Evolutionary conservation across 2,797 vertebrate species (phyloP).

Genomic region (Alcedo quadribrachys): DNA sequence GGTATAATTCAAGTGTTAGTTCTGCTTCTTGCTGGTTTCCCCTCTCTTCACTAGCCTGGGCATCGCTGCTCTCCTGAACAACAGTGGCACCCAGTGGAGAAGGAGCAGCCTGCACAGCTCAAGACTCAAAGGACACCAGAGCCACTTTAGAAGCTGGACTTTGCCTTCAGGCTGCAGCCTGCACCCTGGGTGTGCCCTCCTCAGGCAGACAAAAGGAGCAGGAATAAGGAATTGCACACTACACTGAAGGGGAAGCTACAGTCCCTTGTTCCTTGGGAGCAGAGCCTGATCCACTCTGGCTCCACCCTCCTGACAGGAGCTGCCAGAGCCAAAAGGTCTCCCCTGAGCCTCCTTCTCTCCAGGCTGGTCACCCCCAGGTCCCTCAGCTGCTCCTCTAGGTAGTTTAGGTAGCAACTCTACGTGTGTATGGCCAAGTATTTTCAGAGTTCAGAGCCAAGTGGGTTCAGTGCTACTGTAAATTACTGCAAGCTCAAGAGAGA

Average conservation of each 20-base stretch:
- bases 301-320: not conserved
- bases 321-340: not conserved
- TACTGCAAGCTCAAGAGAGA: not conserved
- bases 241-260: too few species aligned
- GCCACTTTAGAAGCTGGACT: not conserved
- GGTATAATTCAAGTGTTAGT: not conserved
- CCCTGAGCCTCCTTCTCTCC: not conserved
- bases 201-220: not conserved
- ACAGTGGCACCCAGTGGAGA: constrained; percentile 56
- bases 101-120: not conserved
- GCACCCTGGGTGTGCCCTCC: not conserved
- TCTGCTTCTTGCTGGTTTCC: not conserved
- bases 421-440: not conserved
- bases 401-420: not conserved
- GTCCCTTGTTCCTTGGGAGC: not conserved
- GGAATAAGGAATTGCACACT: too few species aligned
- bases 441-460: not conserved
- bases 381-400: not conserved
- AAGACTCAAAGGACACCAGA: not conserved
- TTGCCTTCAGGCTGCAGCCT: not conserved
- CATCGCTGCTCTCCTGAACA: not conserved
- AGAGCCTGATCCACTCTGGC: not conserved
- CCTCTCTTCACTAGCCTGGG: not conserved
- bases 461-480: not conserved
- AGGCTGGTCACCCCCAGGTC: not conserved